A percentile compares a stretch with the other conserved stretches of the same genome.
These are phyloP conservation scores for Silurus asotus DNA, from an alignment of 2,113 vertebrate species.

Conservation along the genomic window DNA sequence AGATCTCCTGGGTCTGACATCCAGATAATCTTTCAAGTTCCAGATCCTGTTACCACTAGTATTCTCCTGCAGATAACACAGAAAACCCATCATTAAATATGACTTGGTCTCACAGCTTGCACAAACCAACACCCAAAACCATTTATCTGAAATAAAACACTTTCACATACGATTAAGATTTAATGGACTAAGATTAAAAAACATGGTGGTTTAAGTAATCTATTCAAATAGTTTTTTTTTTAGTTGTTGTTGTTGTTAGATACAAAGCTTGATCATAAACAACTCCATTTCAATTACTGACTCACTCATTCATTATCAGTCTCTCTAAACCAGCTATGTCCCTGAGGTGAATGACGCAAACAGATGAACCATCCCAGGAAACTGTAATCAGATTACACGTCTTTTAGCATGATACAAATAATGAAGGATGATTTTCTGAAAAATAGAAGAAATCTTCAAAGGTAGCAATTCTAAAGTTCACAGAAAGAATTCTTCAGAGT, in stretches of 20 bases:
- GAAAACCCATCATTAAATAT: conserved; percentile 28
- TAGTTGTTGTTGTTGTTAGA: neutral
- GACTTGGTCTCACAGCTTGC: neutral
- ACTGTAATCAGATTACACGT: conserved; percentile 49
- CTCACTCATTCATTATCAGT: conserved; percentile 31
- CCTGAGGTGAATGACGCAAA: conserved; percentile 47
- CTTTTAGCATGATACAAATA: conserved; percentile 35
- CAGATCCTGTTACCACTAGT: conserved; percentile 40
- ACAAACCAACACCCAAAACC: neutral
- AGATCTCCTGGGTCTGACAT: conserved; percentile 55
- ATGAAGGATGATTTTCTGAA: conserved; percentile 41
- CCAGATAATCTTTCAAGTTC: conserved; percentile 68
- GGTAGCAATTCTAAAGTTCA: neutral
- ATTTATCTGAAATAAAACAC: neutral
- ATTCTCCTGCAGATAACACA: conserved; percentile 37
- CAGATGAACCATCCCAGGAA: conserved; percentile 36
- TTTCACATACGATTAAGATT: neutral
- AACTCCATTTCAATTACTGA: conserved; percentile 37
- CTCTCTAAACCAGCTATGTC: conserved; percentile 31
- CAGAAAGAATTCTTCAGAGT: neutral
- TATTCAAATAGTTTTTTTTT: no score
- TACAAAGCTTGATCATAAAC: conserved; percentile 14
- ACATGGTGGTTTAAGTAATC: neutral
- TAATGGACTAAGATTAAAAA: neutral
- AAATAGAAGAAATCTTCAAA: conserved; percentile 1